Evolutionary conservation across 2,888 invertebrate species (phyloP).

Genomic region (Protonemura montana): DNA sequence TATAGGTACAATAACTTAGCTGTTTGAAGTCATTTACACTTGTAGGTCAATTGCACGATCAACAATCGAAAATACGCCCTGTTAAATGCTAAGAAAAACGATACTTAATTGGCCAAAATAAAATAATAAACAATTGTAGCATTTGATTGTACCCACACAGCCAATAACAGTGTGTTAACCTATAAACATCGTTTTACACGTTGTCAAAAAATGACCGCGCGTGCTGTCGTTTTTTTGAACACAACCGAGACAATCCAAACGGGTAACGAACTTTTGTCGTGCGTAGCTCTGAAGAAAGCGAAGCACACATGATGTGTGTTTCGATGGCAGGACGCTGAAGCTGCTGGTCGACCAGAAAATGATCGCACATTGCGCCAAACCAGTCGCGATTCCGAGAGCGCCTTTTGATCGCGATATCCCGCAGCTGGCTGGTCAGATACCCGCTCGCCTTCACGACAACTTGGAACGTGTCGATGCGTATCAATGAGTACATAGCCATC

Average conservation of each 20-base stretch:
- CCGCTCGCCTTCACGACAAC: neutral
- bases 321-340: neutral
- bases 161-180: no score
- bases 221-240: neutral
- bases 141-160: no score
- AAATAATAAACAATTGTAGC: no score
- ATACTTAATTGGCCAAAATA: no score
- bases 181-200: neutral
- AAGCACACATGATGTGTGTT: neutral
- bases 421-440: neutral
- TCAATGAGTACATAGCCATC: neutral
- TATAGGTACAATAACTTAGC: neutral
- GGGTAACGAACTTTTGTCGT: constrained; percentile 30
- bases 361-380: neutral
- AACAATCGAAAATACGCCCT: neutral
- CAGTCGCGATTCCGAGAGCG: neutral
- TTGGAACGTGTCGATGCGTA: neutral
- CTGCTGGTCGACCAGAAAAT: neutral
- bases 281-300: constrained; percentile 30
- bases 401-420: neutral
- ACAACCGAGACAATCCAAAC: constrained; percentile 1
- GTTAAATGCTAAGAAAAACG: no score
- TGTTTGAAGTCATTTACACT: no score
- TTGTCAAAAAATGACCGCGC: neutral
- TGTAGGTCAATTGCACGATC: neutral